Conservation (phyloP, 1,140 invertebrate genomes). For the Euura saliciscinereae region DNA sequence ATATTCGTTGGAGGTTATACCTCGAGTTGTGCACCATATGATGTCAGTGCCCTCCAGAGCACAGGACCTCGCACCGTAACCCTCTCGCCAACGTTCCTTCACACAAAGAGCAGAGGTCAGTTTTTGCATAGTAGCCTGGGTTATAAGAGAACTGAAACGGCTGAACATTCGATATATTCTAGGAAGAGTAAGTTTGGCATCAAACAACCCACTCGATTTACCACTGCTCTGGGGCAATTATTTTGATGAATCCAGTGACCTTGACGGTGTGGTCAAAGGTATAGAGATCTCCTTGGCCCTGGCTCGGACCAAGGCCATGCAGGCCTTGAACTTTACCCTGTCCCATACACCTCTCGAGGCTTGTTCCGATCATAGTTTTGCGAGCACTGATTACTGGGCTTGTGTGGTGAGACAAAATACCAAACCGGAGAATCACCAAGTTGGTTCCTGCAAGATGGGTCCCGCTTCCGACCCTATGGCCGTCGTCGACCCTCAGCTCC, state of each 20-base stretch:
- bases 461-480: constrained; percentile 63
- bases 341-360: constrained; percentile 68
- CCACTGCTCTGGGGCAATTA: constrained; percentile 65
- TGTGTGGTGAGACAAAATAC: constrained; percentile 72
- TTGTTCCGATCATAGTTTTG: constrained; percentile 68
- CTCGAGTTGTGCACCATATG: constrained; percentile 45
- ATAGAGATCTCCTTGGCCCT: constrained; percentile 33
- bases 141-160: too few species aligned
- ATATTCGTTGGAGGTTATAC: constrained; percentile 58
- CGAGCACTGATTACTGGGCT: constrained; percentile 74
- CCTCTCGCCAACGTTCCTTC: constrained; percentile 69
- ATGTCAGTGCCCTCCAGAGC: constrained; percentile 30
- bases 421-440: constrained; percentile 78
- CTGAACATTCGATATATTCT: too few species aligned
- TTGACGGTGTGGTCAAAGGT: constrained; percentile 47
- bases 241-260: constrained; percentile 45
- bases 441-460: constrained; percentile 70
- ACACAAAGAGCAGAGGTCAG: constrained; percentile 77
- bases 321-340: constrained; percentile 68
- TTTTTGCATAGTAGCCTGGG: too few species aligned
- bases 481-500: constrained; percentile 69
- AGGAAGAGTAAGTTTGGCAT: constrained; percentile 33
- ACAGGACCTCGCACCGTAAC: constrained; percentile 55
- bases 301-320: constrained; percentile 63
- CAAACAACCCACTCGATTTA: constrained; percentile 58